Percentiles rank a stretch among this genome's conserved stretches.
Conservation (phyloP, 2,888 invertebrate species). For the Dorcus parallelipipedus region DNA sequence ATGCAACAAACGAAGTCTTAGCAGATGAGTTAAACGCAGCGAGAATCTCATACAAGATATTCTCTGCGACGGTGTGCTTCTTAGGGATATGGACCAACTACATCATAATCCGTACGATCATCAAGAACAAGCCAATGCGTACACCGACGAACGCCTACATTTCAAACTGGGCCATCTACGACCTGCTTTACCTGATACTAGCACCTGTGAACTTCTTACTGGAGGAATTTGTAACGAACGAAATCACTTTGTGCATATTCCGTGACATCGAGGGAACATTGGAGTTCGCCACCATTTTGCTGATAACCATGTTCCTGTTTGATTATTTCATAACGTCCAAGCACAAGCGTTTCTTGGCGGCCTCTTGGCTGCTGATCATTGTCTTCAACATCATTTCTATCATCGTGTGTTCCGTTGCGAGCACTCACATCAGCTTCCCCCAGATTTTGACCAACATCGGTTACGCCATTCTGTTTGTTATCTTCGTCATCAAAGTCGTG, state of each 20-base stretch:
- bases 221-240: slow-evolving; percentile 2
- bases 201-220: slow-evolving; percentile 16
- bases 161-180: slow-evolving; percentile 19
- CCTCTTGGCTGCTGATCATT: slow-evolving; percentile 14
- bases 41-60: slow-evolving; percentile 13
- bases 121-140: slow-evolving; percentile 17
- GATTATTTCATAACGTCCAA: slow-evolving; percentile 17
- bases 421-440: slow-evolving; percentile 7
- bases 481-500: slow-evolving; percentile 16
- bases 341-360: slow-evolving; percentile 13
- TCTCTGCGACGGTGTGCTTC: slow-evolving; percentile 17
- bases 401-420: slow-evolving; percentile 11
- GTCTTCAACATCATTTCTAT: slow-evolving; percentile 14
- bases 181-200: slow-evolving; percentile 15
- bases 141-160: slow-evolving; percentile 19
- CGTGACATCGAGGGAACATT: slow-evolving; percentile 16
- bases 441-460: slow-evolving; percentile 12
- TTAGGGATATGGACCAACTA: slow-evolving; percentile 18
- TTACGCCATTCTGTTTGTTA: slow-evolving; percentile 14
- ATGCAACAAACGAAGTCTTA: neutral
- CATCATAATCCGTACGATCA: slow-evolving; percentile 17
- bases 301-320: slow-evolving; percentile 17
- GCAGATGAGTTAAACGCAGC: neutral
- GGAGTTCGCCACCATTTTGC: slow-evolving; percentile 16
- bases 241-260: slow-evolving; percentile 12